Base-by-base conservation (phyloP, 1,140 invertebrate species). In the Bombus difficillimus region DNA sequence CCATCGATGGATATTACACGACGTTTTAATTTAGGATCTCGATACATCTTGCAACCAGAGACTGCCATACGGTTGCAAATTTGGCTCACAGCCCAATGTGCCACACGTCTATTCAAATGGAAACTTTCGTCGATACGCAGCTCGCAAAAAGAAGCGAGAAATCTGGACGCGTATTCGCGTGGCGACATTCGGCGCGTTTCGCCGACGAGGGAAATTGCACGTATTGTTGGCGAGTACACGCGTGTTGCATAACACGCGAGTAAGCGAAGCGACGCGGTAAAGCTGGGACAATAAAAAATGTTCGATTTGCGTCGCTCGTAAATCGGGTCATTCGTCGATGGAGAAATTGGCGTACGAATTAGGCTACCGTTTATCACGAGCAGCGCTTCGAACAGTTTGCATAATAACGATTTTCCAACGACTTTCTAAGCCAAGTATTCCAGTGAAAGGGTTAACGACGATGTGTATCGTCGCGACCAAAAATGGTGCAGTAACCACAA, bases 381-480 rank as follows among this genome's bases (percentile, higher is more conserved):
- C 71, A 5, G 1, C 28, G 72, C 10, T 76, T 75, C 37, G 62
- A 39, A 57, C 39, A 13, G 37, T 15, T 41, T 59, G 39, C 69
- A 62, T n/a, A n/a, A 81, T 25, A 43, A 72, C 34, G 66, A 73
- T 81, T 73, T 62, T 72, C 69, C 62, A 28, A 37, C 34, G 37
- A 77, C 81, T 83, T 83, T 83, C 81, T 83, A 83, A 39, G 15
- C 22, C 28, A 34, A 18, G 62, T 77, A 39, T 66, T 41, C 34
- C 62, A 66, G 74, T 77, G 74, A 69, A 68, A 83, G 74, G 81
- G 81, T 57, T 57, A 83, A 83, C 32, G 18, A 77, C 43, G 41
- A 28, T 25, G 73, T 32, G 57, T 39, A 77, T 32, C 80, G 9
- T 9, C 69, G 53, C 37, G 22, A 22, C 25, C 53, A 59, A 81